Percentiles rank a stretch among this genome's conserved stretches.
phyloP scores from a whole-genome alignment of 2,113 vertebrate species.

The Sinocyclocheilus maitianheensis region DNA sequence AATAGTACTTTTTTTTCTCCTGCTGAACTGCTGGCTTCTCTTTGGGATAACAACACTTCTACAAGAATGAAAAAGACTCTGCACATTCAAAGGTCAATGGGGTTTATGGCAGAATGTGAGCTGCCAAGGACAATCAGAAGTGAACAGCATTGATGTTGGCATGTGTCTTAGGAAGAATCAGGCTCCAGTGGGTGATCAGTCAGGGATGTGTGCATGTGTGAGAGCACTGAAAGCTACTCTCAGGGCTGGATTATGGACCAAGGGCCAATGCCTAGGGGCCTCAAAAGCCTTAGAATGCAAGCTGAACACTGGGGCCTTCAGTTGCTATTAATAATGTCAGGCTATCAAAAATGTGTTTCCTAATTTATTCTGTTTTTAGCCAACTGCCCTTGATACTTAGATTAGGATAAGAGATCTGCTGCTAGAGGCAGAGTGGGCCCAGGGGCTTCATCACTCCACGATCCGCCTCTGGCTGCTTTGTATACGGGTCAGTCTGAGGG shows the following conservation, averaged over 20 bases:
- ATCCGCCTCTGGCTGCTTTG: neutral
- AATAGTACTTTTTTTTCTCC: neutral
- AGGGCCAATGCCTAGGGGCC: neutral
- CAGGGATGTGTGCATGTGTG: neutral
- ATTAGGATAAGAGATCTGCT: neutral
- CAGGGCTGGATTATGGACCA: neutral
- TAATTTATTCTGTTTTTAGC: neutral
- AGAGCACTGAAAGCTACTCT: constrained; percentile 1
- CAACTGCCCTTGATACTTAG: neutral
- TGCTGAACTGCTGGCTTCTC: neutral
- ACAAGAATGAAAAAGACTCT: neutral
- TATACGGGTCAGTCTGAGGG: neutral
- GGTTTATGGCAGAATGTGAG: constrained; percentile 5
- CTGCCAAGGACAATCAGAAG: neutral
- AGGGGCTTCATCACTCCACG: neutral
- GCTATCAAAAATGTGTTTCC: neutral
- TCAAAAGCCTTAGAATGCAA: neutral
- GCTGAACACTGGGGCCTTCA: neutral
- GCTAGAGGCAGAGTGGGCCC: neutral
- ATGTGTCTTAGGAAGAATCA: neutral
- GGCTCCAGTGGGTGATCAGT: neutral
- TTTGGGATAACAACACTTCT: neutral
- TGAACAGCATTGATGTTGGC: neutral
- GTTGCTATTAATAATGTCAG: neutral
- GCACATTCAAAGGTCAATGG: neutral